Conservation (phyloP, 2,888 invertebrate genomes). For the Drosophila greeni region DNA sequence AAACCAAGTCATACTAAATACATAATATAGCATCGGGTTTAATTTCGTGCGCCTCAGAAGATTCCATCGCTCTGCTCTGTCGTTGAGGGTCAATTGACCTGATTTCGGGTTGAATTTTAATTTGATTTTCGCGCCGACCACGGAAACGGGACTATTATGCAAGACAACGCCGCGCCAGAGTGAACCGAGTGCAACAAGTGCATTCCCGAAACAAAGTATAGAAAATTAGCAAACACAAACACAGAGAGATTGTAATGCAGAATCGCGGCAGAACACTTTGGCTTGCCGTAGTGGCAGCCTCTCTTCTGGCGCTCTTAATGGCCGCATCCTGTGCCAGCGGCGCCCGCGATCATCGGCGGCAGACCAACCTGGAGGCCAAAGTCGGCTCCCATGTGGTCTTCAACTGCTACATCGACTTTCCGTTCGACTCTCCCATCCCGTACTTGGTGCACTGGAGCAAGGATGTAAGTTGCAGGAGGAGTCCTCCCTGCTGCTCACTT, state of each 20-base stretch:
- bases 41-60: slow-evolving; percentile 25
- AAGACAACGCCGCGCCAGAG: slow-evolving; percentile 32
- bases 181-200: slow-evolving; percentile 29
- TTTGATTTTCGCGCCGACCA: slow-evolving; percentile 39
- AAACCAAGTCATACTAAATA: neutral
- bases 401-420: slow-evolving; percentile 86
- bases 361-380: slow-evolving; percentile 78
- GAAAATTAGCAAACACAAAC: neutral
- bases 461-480: slow-evolving; percentile 86
- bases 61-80: slow-evolving; percentile 7
- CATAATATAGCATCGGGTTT: slow-evolving; percentile 6
- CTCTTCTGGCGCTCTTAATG: slow-evolving; percentile 71
- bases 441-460: slow-evolving; percentile 94
- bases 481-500: slow-evolving; percentile 19
- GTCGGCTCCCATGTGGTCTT: slow-evolving; percentile 79
- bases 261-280: slow-evolving; percentile 27
- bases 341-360: slow-evolving; percentile 70
- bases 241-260: slow-evolving; percentile 37
- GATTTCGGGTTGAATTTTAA: slow-evolving; percentile 43
- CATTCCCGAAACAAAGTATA: slow-evolving; percentile 1
- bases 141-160: slow-evolving; percentile 34
- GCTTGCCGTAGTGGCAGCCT: slow-evolving; percentile 1
- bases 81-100: slow-evolving; percentile 61
- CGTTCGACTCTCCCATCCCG: slow-evolving; percentile 90
- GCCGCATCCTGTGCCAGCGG: slow-evolving; percentile 76